Percentiles rank a stretch among this genome's conserved stretches.
Conservation (phyloP, 1,140 invertebrate genomes). For the Cardiocondyla obscurior region DNA sequence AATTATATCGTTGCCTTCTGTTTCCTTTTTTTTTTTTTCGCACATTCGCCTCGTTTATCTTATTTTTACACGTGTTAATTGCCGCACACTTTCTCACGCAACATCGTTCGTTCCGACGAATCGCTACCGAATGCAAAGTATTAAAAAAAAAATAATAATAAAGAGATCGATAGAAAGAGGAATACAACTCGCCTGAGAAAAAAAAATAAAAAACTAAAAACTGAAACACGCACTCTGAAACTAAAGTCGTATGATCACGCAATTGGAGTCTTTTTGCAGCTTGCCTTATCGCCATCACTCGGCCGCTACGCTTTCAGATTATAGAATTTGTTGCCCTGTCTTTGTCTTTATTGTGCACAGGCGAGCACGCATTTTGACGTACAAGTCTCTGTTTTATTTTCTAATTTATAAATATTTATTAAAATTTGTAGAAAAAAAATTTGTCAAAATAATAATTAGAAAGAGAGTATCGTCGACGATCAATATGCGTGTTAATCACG, state of each 20-base stretch:
- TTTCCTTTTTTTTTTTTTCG: conserved; percentile 46
- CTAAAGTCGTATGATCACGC: conserved; percentile 10
- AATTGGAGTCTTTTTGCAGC: conserved; percentile 56
- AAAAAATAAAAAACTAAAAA: neutral
- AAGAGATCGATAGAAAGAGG: neutral
- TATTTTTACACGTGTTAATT: conserved; percentile 48
- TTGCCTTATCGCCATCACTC: conserved; percentile 61
- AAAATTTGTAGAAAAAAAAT: neutral
- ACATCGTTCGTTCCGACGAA: conserved; percentile 23
- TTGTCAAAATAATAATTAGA: neutral
- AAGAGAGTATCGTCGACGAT: neutral
- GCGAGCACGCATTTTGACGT: conserved; percentile 29
- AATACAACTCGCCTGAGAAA: conserved; percentile 4
- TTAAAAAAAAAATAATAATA: conserved; percentile 4
- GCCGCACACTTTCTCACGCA: conserved; percentile 40
- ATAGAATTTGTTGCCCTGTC: conserved; percentile 65
- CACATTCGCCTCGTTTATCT: conserved; percentile 53
- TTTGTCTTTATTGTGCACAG: conserved; percentile 40
- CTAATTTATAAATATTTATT: neutral
- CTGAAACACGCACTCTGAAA: conserved; percentile 49
- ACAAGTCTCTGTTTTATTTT: neutral
- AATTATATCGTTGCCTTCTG: conserved; percentile 30
- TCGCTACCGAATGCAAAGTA: conserved; percentile 11
- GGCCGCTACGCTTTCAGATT: conserved; percentile 70
- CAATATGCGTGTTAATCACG: conserved; percentile 34